phyloP scores from a whole-genome alignment of 1,140 invertebrate genomes.

The Chionoecetes opilio region DNA sequence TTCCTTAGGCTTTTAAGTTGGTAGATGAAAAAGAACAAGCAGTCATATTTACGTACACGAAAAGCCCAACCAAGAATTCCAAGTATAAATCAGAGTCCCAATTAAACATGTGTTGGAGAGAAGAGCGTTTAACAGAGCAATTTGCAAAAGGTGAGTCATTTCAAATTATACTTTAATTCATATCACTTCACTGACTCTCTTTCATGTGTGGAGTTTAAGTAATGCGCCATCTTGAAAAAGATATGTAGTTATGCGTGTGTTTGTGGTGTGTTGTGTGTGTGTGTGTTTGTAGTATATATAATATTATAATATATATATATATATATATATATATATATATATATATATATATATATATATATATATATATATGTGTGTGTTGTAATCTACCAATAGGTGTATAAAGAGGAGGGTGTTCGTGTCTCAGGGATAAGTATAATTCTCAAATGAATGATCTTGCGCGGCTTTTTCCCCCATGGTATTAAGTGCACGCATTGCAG shows the following conservation, averaged over 20 bases:
- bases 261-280: too few relatives aligned
- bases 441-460: neutral
- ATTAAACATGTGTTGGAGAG: neutral
- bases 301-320: too few relatives aligned
- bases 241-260: too few relatives aligned
- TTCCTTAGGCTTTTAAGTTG: too few relatives aligned
- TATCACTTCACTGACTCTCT: neutral
- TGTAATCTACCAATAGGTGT: neutral
- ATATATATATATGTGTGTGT: neutral
- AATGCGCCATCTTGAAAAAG: too few relatives aligned
- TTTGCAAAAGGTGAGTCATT: neutral
- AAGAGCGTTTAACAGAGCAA: neutral
- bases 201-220: neutral
- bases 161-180: neutral
- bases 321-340: neutral
- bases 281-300: too few relatives aligned
- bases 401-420: neutral
- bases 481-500: neutral
- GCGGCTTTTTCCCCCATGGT: neutral
- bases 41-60: neutral
- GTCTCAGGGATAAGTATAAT: neutral
- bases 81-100: neutral
- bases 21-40: neutral
- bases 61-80: neutral
- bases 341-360: neutral